Base-by-base conservation (phyloP, 2,113 vertebrate genomes). In the Gorsachius goisagi region DNA sequence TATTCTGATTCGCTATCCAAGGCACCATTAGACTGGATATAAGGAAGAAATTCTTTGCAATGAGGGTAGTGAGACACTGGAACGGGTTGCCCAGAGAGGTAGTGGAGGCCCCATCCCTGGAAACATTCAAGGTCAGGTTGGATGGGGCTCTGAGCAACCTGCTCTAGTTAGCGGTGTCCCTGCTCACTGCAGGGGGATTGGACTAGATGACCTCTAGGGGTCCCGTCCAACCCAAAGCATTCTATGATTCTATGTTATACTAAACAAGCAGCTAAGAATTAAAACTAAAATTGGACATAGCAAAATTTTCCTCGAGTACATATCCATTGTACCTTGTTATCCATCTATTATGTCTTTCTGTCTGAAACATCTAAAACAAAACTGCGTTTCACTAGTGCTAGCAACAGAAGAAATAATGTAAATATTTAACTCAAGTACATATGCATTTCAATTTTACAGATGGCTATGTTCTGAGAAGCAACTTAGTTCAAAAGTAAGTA, bases 401-500 rank as follows among this genome's bases (percentile, higher is more conserved):
- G 47, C 9, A 85, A 74, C 28, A 68, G 32, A 74, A 66, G 39
- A 91, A 75, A 87, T 72, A 72, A 73, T 5, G 32, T 4, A 2
- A 81, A 18, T 85, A 68, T 73, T 77, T 83, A 74, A 93, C 52
- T 93, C 91, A 59, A 78, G 66, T 74, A 52, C 18, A 26, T 66
- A 30, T 92, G 72, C 95, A n/a, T 96, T 95, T 97, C 84, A 52
- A 45, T 97, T 96, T 98, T 97, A 79, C 97, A 99, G 99, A 99
- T 97, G 99, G 99, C 83, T 99, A 99, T 14, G 99, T 99, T 71
- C 98, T 95, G 27, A 97, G 96, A 92, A 97, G 97, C 94, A 82
- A 98, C 90, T 97, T 99, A 87, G 95, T 89, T 17, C 86, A 94
- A 37, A 98, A 98, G 99, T 99, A 98, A 99, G 99, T 98, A 97